Percentiles rank a stretch among this genome's conserved stretches.
Evolutionary conservation across 2,888 invertebrate genomes (phyloP).

Genomic region (Bugulina stolonifera): DNA sequence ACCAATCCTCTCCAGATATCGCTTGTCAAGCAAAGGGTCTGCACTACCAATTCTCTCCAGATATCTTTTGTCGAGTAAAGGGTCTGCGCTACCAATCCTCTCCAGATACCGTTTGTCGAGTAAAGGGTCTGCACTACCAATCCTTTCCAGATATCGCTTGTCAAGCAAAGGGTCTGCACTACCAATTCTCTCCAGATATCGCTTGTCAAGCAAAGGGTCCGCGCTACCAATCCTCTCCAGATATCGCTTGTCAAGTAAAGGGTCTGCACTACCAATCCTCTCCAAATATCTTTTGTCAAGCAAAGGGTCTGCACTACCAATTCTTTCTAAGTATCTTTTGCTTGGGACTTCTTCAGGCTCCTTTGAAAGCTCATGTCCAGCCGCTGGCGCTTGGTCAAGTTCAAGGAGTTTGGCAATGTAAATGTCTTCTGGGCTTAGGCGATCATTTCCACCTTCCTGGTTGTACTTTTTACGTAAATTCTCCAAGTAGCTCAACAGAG

Average conservation of each 20-base stretch:
- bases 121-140: background rate
- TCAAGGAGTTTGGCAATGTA: background rate
- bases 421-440: background rate
- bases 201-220: background rate
- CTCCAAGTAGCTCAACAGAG: background rate
- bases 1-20: constrained; percentile 9
- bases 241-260: background rate
- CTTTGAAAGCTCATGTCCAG: too few species aligned
- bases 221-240: constrained; percentile 9
- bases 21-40: background rate
- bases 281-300: constrained; percentile 4
- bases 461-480: background rate
- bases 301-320: background rate
- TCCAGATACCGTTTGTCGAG: background rate
- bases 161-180: background rate
- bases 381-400: background rate
- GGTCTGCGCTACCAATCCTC: background rate
- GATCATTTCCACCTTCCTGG: background rate
- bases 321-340: background rate
- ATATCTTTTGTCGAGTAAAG: background rate
- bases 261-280: background rate
- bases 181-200: constrained; percentile 1
- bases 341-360: too few species aligned
- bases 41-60: constrained; percentile 2
- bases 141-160: constrained; percentile 8